These are phyloP conservation scores for Idaea aversata DNA, from an alignment of 2,888 invertebrate species.

Conservation along the genomic window DNA sequence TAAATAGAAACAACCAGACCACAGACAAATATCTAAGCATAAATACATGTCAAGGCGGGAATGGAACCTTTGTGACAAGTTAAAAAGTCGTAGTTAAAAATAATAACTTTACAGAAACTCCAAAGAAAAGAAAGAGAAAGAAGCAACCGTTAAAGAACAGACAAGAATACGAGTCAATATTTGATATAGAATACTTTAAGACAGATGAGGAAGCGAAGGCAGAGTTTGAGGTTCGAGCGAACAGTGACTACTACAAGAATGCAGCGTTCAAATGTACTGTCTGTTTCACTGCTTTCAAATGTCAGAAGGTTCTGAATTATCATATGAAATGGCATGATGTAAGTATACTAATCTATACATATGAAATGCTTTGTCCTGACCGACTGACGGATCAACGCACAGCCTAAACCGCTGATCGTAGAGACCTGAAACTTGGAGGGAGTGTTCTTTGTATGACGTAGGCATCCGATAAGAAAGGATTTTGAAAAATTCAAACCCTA, in stretches of 20 bases:
- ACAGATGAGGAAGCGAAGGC: slow-evolving; percentile 5
- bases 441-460: too few relatives aligned
- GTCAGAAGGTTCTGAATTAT: slow-evolving; percentile 10
- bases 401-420: too few relatives aligned
- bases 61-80: too few relatives aligned
- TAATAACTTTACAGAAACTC: neutral
- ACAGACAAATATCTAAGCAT: too few relatives aligned
- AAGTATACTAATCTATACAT: slow-evolving; percentile 4
- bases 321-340: slow-evolving; percentile 14
- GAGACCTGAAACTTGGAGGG: too few relatives aligned
- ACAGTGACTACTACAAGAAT: slow-evolving; percentile 4
- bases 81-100: too few relatives aligned
- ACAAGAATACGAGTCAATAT: slow-evolving; percentile 6
- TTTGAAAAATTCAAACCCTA: too few relatives aligned
- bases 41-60: too few relatives aligned
- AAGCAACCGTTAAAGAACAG: slow-evolving; percentile 3
- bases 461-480: too few relatives aligned
- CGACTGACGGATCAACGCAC: neutral
- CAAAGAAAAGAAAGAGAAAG: neutral
- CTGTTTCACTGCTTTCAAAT: slow-evolving; percentile 11
- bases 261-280: slow-evolving; percentile 14
- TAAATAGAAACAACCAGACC: too few relatives aligned
- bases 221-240: slow-evolving; percentile 12
- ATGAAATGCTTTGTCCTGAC: too few relatives aligned
- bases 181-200: slow-evolving; percentile 10